Conservation (phyloP, 2,113 vertebrate species). For the Chrysochloris asiatica region DNA sequence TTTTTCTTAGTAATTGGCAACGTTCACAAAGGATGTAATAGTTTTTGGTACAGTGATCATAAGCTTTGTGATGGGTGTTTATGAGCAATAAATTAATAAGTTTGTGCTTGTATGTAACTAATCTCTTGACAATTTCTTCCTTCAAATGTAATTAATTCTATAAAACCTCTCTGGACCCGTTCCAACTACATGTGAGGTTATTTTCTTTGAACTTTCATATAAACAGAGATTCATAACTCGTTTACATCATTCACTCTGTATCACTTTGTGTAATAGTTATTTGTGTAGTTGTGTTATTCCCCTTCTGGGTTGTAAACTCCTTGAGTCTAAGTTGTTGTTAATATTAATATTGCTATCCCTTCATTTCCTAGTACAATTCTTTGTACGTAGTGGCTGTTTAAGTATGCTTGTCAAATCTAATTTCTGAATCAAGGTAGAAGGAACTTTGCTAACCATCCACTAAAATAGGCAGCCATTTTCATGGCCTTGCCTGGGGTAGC, state of each 20-base stretch:
- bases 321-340: neutral
- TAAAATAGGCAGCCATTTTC: neutral
- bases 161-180: neutral
- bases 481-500: neutral
- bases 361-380: neutral
- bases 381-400: conserved; percentile 5
- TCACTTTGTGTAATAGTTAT: conserved; percentile 15
- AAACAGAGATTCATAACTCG: conserved; percentile 21
- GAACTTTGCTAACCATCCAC: neutral
- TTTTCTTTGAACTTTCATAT: neutral
- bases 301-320: neutral
- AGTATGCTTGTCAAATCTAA: neutral
- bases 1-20: conserved; percentile 28
- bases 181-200: neutral
- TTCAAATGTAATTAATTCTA: neutral
- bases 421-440: neutral
- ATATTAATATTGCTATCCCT: neutral
- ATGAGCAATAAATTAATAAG: conserved; percentile 19
- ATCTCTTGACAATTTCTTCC: neutral
- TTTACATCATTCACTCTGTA: neutral
- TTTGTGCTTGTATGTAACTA: neutral
- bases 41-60: neutral
- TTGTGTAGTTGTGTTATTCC: neutral
- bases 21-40: conserved; percentile 29
- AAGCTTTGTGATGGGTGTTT: neutral